A percentile compares a stretch with the other conserved stretches of the same genome.
Evolutionary conservation across 2,113 vertebrate genomes (phyloP).

Genomic region (Heliornis fulica): DNA sequence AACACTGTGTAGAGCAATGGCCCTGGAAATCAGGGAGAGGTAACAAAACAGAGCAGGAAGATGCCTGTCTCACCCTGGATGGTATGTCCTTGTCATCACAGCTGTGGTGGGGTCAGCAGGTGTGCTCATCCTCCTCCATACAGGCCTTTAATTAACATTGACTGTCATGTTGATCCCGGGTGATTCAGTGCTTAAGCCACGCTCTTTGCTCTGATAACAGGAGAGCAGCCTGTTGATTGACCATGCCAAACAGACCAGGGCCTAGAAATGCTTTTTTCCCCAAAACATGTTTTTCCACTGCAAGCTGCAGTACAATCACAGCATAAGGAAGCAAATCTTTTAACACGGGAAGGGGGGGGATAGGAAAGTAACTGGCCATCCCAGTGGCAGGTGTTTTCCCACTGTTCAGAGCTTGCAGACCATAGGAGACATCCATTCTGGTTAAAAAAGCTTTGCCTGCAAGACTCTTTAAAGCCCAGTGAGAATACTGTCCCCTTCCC

Average conservation of each 20-base stretch:
- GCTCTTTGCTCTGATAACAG: not conserved
- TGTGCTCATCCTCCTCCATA: not conserved
- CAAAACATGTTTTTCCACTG: not conserved
- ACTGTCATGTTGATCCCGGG: not conserved
- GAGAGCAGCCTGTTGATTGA: not conserved
- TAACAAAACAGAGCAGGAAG: not conserved
- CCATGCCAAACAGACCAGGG: not conserved
- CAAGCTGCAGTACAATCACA: not conserved
- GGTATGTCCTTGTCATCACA: not conserved
- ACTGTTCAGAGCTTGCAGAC: not conserved
- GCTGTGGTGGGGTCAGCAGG: not conserved
- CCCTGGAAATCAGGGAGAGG: not conserved
- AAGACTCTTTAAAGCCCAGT: not conserved
- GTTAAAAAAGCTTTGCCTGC: not conserved
- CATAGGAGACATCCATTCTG: not conserved
- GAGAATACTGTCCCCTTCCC: not conserved
- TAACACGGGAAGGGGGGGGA: not conserved
- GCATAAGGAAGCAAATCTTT: not conserved
- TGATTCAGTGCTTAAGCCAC: not conserved
- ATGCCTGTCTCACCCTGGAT: not conserved
- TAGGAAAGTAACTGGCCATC: not conserved
- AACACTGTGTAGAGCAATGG: accelerated
- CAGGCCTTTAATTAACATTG: not conserved
- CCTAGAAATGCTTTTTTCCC: not conserved
- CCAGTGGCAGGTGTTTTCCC: not conserved